Evolutionary conservation across 2,888 invertebrate species (phyloP).

Genomic region (Drosophila atripex): DNA sequence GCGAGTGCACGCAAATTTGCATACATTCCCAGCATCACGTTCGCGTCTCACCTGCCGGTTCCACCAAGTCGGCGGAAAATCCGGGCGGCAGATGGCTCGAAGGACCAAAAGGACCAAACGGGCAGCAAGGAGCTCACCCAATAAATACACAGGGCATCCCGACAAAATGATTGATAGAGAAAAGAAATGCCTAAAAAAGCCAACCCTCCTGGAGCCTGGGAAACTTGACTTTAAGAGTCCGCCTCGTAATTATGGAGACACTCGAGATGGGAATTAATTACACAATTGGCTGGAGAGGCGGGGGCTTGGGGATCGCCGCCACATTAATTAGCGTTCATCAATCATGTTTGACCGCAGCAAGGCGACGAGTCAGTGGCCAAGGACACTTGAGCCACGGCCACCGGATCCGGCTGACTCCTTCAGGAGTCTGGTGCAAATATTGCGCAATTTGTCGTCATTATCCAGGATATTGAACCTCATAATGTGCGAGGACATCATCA

Average conservation of each 20-base stretch:
- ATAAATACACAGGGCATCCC: neutral
- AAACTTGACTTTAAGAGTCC: slow-evolving; percentile 4
- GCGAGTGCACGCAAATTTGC: slow-evolving; percentile 55
- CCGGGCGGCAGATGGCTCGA: too few relatives aligned
- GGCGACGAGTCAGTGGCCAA: slow-evolving; percentile 13
- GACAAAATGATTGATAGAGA: neutral
- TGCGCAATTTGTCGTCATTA: slow-evolving; percentile 80
- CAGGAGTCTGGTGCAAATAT: slow-evolving; percentile 62
- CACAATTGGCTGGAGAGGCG: slow-evolving; percentile 49
- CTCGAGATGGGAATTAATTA: slow-evolving; percentile 71
- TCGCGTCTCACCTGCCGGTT: slow-evolving; percentile 30
- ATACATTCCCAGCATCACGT: slow-evolving; percentile 49
- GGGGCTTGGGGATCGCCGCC: slow-evolving; percentile 31
- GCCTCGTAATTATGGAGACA: slow-evolving; percentile 67
- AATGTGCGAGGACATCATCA: slow-evolving; percentile 75
- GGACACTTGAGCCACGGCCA: slow-evolving; percentile 42
- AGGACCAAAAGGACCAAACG: neutral
- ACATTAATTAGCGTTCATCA: slow-evolving; percentile 77
- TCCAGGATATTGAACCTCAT: slow-evolving; percentile 79
- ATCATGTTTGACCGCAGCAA: slow-evolving; percentile 70
- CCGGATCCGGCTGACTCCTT: slow-evolving; percentile 7
- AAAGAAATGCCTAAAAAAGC: neutral
- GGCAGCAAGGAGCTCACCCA: neutral
- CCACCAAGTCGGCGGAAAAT: neutral
- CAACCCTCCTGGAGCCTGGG: too few relatives aligned